These are phyloP conservation scores for Zaprionus lineosus DNA, from an alignment of 2,888 invertebrate genomes.

Conservation along the genomic window DNA sequence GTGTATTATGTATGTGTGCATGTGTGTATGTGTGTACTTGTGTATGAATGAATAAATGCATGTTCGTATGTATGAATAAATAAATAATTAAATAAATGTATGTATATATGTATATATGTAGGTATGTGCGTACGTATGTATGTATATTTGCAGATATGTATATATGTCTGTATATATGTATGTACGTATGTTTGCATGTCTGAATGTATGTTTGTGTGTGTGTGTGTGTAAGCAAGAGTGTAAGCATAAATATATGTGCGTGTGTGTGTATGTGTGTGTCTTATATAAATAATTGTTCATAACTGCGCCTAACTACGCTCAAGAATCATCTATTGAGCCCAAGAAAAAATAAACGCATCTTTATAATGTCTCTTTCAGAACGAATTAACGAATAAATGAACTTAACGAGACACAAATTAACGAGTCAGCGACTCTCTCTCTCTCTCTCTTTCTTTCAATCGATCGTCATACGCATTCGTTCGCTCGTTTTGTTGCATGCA, in stretches of 20 bases:
- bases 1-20: conserved; percentile 7
- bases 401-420: conserved; percentile 4
- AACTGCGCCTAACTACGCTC: conserved; percentile 39
- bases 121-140: conserved; percentile 9
- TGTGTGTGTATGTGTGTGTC: conserved; percentile 4
- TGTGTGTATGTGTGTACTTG: conserved; percentile 10
- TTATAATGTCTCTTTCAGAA: conserved; percentile 28
- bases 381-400: conserved; percentile 48
- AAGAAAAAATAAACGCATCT: conserved; percentile 20
- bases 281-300: conserved; percentile 22
- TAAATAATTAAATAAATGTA: no score
- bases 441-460: conserved; percentile 14
- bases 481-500: conserved; percentile 27
- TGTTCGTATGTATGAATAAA: conserved; percentile 8
- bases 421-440: conserved; percentile 18
- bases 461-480: conserved; percentile 29
- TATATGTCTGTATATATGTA: conserved; percentile 9
- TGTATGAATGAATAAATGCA: conserved; percentile 11
- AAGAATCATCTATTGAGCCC: conserved; percentile 22
- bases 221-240: no score
- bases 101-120: conserved; percentile 5
- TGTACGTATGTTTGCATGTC: conserved; percentile 4
- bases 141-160: no score
- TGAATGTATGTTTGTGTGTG: background rate
- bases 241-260: conserved; percentile 5